Percentiles rank a stretch among this genome's conserved stretches.
phyloP scores from a whole-genome alignment of 2,113 vertebrate species.

The Anthoscopus minutus region DNA sequence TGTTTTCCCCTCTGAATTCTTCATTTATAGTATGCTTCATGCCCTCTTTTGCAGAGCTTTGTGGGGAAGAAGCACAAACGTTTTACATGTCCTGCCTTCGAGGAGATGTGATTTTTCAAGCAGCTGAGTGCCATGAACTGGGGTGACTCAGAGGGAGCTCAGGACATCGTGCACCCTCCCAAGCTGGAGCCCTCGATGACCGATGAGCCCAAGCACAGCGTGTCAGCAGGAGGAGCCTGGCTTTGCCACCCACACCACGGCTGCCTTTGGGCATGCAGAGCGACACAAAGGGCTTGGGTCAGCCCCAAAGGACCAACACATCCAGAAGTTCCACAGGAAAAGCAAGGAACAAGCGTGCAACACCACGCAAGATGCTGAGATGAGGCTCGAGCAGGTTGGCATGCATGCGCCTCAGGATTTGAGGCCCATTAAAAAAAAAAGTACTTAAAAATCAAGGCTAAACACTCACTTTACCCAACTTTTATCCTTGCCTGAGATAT shows the following conservation, averaged over 20 bases:
- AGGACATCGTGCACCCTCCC: background rate
- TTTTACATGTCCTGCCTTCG: background rate
- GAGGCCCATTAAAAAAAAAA: background rate
- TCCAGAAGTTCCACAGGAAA: background rate
- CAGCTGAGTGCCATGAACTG: background rate
- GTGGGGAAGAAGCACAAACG: slow-evolving; percentile 34
- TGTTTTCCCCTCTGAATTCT: slow-evolving; percentile 61
- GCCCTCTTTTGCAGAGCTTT: slow-evolving; percentile 19
- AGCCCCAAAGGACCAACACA: background rate
- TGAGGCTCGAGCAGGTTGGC: background rate
- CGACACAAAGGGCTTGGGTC: fast-evolving
- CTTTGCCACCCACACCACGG: too few relatives aligned
- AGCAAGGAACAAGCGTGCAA: background rate
- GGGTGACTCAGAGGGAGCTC: background rate
- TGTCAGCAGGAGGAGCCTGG: fast-evolving
- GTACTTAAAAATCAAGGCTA: background rate
- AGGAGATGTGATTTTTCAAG: background rate
- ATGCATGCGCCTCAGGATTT: fast-evolving
- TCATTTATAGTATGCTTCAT: slow-evolving; percentile 56
- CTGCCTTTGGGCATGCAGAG: background rate
- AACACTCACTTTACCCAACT: background rate
- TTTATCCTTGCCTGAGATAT: background rate
- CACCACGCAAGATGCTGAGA: fast-evolving
- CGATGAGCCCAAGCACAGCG: fast-evolving
- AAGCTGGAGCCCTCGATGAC: background rate